phyloP scores from a whole-genome alignment of 2,797 vertebrate genomes.

The Miichthys miiuy region DNA sequence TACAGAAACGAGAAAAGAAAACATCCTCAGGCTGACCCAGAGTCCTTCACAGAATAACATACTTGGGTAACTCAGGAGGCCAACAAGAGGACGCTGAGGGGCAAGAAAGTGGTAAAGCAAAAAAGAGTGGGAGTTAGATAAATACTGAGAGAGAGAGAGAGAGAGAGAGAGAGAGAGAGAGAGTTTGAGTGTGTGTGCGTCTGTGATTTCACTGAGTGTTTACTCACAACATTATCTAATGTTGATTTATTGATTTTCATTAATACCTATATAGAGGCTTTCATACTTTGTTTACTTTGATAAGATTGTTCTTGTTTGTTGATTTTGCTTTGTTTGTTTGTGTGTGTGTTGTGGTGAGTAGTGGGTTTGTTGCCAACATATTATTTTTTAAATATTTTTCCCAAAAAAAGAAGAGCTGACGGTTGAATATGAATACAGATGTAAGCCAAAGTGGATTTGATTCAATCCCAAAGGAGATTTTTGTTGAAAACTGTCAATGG shows the following conservation, averaged over 20 bases:
- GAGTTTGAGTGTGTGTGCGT: conserved; percentile 58
- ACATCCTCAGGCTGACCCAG: conserved; percentile 19
- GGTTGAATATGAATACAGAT: conserved; percentile 19
- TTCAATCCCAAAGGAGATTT: conserved; percentile 30
- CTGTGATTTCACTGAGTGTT: conserved; percentile 77
- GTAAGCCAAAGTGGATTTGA: conserved; percentile 42
- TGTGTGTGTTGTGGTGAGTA: conserved; percentile 54
- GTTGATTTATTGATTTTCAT: conserved; percentile 63
- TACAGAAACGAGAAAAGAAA: conserved; percentile 6
- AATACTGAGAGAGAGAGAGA: conserved; percentile 38
- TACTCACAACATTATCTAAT: conserved; percentile 54
- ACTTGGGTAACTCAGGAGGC: conserved; percentile 37
- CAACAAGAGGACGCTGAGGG: conserved; percentile 31
- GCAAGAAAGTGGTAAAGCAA: conserved; percentile 12
- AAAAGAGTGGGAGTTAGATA: conserved; percentile 16
- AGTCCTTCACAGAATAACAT: not conserved
- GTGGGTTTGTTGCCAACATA: conserved; percentile 49
- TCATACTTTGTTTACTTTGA: conserved; percentile 55
- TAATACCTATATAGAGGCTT: conserved; percentile 45
- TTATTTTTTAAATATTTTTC: not conserved
- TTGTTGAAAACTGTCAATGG: conserved; percentile 23
- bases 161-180: conserved; percentile 39
- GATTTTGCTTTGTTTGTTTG: conserved; percentile 6
- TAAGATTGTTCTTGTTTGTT: conserved; percentile 45
- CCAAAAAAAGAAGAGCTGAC: conserved; percentile 26